A percentile compares a stretch with the other conserved stretches of the same genome.
phyloP scores from a whole-genome alignment of 2,113 vertebrate species.

The Turnix velox region DNA sequence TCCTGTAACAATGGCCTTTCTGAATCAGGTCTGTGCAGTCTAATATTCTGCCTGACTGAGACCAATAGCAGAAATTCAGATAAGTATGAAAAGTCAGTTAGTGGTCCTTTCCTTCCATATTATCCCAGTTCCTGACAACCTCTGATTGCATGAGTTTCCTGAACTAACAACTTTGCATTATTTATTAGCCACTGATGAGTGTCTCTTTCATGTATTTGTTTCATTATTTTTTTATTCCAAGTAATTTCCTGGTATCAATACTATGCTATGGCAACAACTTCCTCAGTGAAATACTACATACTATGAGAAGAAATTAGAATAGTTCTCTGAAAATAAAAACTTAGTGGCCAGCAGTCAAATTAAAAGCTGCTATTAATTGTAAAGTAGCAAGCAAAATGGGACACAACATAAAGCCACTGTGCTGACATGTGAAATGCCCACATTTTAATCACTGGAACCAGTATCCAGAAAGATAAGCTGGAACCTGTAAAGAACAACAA shows the following conservation, averaged over 20 bases:
- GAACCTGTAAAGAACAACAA: not conserved
- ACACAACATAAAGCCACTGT: not conserved
- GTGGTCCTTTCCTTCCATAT: not conserved
- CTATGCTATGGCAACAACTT: not conserved
- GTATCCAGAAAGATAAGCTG: not conserved
- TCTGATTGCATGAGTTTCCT: not conserved
- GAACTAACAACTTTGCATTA: not conserved
- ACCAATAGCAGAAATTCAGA: not conserved
- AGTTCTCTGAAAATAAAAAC: not conserved
- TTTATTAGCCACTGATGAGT: not conserved
- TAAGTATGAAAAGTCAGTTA: not conserved
- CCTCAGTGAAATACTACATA: not conserved
- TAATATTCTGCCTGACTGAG: not conserved
- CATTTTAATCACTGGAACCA: not conserved
- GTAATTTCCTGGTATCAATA: not conserved
- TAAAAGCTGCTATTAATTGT: not conserved
- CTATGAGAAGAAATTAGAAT: not conserved
- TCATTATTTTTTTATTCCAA: not conserved
- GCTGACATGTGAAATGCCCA: accelerated
- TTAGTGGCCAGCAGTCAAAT: not conserved
- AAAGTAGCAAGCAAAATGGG: not conserved
- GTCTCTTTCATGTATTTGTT: not conserved
- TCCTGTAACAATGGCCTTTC: not conserved
- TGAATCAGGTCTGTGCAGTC: not conserved
- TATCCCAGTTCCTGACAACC: not conserved